These are phyloP conservation scores for Babyrousa celebensis DNA, from an alignment of 2,797 vertebrate species.

Conservation along the genomic window DNA sequence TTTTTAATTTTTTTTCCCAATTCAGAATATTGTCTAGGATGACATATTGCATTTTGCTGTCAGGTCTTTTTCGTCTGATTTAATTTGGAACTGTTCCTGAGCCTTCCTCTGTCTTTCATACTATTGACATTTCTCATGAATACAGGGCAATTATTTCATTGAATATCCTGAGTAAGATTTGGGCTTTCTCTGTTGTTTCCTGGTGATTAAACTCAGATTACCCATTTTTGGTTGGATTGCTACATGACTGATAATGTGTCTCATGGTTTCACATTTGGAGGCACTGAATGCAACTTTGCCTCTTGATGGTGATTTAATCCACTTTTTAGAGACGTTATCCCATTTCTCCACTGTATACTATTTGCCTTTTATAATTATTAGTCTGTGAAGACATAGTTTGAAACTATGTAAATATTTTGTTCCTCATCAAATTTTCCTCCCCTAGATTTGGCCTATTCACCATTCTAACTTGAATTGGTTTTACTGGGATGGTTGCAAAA, in stretches of 20 bases:
- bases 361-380: neutral
- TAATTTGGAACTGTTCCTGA: neutral
- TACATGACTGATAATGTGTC: neutral
- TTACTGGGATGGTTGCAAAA: neutral
- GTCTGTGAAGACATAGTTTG: constrained; percentile 19
- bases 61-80: neutral
- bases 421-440: constrained; percentile 21
- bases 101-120: neutral
- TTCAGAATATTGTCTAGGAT: neutral
- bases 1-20: neutral
- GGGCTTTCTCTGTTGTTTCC: neutral
- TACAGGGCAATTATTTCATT: neutral
- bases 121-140: neutral
- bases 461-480: neutral
- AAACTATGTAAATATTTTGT: neutral
- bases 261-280: neutral
- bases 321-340: neutral
- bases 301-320: neutral
- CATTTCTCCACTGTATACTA: neutral
- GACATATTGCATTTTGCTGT: neutral
- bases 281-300: neutral
- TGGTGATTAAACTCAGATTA: neutral
- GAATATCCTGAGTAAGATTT: neutral
- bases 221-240: neutral
- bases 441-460: neutral